Base-by-base conservation (phyloP, 2,113 vertebrate species). In the Apteryx mantelli region DNA sequence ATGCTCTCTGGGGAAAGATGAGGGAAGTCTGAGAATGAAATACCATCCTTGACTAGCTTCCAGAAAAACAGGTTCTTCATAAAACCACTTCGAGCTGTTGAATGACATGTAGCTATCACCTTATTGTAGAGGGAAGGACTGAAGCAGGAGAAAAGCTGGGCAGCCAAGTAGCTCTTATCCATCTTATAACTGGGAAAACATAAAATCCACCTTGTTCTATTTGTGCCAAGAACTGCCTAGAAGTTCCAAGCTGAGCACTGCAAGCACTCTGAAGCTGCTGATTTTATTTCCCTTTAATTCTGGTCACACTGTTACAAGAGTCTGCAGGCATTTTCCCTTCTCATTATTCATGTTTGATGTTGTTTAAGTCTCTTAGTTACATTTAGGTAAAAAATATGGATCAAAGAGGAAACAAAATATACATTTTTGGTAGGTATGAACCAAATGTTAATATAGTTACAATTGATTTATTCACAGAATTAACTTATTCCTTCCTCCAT, bases 221-320 rank as follows among this genome's bases (percentile, higher is more conserved):
- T 82, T 95, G 56, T 79, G 38, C 3, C 42, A 69, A 75, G 11
- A 63, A 82, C 30, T 60, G 32, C n/a, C 36, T 55, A 42, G 53
- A 81, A 77, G 1, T 2, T n/a, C 56, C 56, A 44, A 78, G 38
- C 8, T 82, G 38, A 73, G 93, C 86, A 81, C 3, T 1, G 0
- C 30, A 84, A 86, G 17, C 5, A 34, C 74, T 89, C 94, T 82
- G 58, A 93, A 93, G 84, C 9, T 92, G 34, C 20, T 89, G 30
- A 65, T 92, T 61, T 93, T 53, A 84, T 52, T 92, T 94, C 15
- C 12, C 22, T 91, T 94, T 93, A 38, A 85, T 92, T 92, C 53
- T 3, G 16, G 86, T 79, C 92, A 76, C 22, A 85, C 2, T 52
- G 21, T 26, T 69, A 73, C 19, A 76, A 50, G 66, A 81, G 22